Evolutionary conservation across 1,140 invertebrate species (phyloP).

Genomic region (Rhynchophorus ferrugineus): DNA sequence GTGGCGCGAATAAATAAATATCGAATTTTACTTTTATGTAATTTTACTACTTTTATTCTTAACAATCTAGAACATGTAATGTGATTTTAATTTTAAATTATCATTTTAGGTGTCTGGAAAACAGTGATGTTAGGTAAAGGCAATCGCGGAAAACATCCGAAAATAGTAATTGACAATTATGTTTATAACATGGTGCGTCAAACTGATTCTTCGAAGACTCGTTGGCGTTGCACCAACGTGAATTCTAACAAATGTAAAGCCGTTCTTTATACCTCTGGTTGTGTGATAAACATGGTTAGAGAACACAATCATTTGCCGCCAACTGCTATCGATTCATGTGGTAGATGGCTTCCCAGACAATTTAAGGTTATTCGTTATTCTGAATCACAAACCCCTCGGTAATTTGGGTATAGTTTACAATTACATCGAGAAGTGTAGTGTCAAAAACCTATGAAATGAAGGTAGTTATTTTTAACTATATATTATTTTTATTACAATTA

Average conservation of each 20-base stretch:
- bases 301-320: not conserved
- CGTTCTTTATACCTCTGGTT: not conserved
- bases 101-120: slow-evolving; percentile 6
- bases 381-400: not conserved
- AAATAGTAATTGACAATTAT: slow-evolving; percentile 4
- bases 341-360: not conserved
- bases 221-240: not conserved
- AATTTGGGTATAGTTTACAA: not conserved
- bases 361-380: not conserved
- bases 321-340: not conserved
- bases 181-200: slow-evolving; percentile 2
- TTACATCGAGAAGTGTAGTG: too few relatives aligned
- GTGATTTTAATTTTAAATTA: too few relatives aligned
- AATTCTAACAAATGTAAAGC: slow-evolving; percentile 2
- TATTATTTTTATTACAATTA: too few relatives aligned
- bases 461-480: too few relatives aligned
- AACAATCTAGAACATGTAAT: too few relatives aligned
- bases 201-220: not conserved
- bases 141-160: slow-evolving; percentile 4
- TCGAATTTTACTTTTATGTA: too few relatives aligned
- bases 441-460: too few relatives aligned
- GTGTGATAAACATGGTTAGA: not conserved
- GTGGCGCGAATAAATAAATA: too few relatives aligned
- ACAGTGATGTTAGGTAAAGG: slow-evolving; percentile 2
- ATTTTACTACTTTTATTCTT: too few relatives aligned